A percentile compares a stretch with the other conserved stretches of the same genome.
Evolutionary conservation across 2,888 invertebrate species (phyloP).

Genomic region (Eristalinus aeneus): DNA sequence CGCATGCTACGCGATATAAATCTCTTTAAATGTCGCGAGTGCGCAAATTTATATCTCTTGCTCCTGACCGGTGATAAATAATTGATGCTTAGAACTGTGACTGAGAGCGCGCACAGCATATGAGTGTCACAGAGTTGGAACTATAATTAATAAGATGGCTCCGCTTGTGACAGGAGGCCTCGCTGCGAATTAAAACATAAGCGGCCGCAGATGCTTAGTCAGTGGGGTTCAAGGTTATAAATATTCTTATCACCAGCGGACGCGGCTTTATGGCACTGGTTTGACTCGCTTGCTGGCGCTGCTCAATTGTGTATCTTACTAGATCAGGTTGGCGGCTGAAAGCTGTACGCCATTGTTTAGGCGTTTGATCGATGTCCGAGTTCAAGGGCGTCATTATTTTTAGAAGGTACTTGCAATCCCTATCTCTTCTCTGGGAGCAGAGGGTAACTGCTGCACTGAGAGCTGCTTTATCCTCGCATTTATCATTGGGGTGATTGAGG

Average conservation of each 20-base stretch:
- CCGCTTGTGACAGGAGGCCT: constrained; percentile 33
- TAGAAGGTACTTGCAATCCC: too few relatives aligned
- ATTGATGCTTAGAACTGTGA: constrained; percentile 59
- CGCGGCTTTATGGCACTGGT: constrained; percentile 12
- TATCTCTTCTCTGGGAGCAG: too few relatives aligned
- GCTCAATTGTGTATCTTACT: not conserved
- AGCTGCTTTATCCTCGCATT: too few relatives aligned
- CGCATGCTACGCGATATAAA: constrained; percentile 38
- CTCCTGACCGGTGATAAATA: constrained; percentile 48
- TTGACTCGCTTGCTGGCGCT: not conserved
- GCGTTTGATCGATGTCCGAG: not conserved
- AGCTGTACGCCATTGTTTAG: not conserved
- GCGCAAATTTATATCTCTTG: constrained; percentile 49
- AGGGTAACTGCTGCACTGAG: too few relatives aligned
- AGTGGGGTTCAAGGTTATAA: constrained; percentile 37
- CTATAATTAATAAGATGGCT: constrained; percentile 55
- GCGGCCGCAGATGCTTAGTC: not conserved
- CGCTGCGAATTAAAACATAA: constrained; percentile 30
- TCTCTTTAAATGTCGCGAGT: constrained; percentile 49
- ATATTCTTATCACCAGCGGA: constrained; percentile 23
- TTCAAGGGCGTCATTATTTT: constrained; percentile 5
- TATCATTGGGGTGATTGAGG: not conserved
- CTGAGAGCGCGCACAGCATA: not conserved
- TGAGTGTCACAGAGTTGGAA: constrained; percentile 52
- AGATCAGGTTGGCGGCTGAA: not conserved